Evolutionary conservation across 2,113 vertebrate species (phyloP).

Genomic region (Melanostigma gelatinosum): DNA sequence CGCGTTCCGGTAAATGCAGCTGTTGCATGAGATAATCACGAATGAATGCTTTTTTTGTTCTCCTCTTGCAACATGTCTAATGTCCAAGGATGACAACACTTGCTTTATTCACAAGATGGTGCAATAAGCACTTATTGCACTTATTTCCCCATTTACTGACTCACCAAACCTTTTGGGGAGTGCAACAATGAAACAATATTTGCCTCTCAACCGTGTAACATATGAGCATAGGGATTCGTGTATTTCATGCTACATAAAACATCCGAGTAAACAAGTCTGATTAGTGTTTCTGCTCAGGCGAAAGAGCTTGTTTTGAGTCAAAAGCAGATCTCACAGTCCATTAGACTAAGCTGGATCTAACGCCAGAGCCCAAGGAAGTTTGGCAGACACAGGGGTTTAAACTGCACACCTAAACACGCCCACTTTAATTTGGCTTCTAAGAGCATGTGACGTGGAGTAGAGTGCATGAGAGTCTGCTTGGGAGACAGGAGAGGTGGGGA

Average conservation of each 20-base stretch:
- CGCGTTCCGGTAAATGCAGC: slow-evolving; percentile 18
- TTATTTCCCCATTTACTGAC: slow-evolving; percentile 47
- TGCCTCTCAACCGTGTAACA: slow-evolving; percentile 54
- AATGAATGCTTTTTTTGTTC: slow-evolving; percentile 2
- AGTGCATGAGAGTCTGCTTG: too few species aligned
- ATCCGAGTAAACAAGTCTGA: slow-evolving; percentile 65
- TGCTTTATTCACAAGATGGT: slow-evolving; percentile 80
- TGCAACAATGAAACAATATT: slow-evolving; percentile 61
- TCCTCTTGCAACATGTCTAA: background rate
- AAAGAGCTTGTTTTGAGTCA: slow-evolving; percentile 55
- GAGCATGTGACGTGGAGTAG: too few species aligned
- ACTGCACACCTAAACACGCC: slow-evolving; percentile 50
- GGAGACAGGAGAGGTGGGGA: too few species aligned
- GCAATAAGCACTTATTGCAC: slow-evolving; percentile 74
- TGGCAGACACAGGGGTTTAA: slow-evolving; percentile 53
- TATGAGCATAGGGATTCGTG: slow-evolving; percentile 46
- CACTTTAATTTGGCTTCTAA: slow-evolving; percentile 50
- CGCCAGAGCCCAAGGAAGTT: slow-evolving; percentile 46
- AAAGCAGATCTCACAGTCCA: slow-evolving; percentile 68
- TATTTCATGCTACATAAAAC: slow-evolving; percentile 66
- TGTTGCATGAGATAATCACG: slow-evolving; percentile 30
- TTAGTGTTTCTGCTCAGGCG: slow-evolving; percentile 50
- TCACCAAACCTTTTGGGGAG: slow-evolving; percentile 30
- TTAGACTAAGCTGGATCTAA: slow-evolving; percentile 64
- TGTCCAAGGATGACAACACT: slow-evolving; percentile 61